phyloP scores from a whole-genome alignment of 2,888 invertebrate species.

The Lordiphosa fenestrarum region DNA sequence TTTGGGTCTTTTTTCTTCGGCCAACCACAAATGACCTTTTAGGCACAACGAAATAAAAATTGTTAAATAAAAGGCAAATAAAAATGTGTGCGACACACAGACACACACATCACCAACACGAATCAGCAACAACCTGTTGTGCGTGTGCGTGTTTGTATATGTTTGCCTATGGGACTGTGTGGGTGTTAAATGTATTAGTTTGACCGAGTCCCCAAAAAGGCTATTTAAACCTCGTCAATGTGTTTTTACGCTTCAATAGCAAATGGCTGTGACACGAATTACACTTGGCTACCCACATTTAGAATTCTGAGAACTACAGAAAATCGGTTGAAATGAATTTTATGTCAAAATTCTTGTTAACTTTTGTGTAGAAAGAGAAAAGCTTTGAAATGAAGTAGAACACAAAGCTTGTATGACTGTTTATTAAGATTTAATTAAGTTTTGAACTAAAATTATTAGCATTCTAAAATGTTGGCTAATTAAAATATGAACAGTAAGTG shows the following conservation, averaged over 20 bases:
- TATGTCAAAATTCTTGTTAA: no score
- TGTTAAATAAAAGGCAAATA: constrained; percentile 71
- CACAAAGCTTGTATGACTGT: no score
- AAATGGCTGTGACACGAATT: constrained; percentile 17
- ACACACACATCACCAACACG: constrained; percentile 31
- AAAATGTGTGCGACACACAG: constrained; percentile 60
- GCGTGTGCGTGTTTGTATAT: constrained; percentile 17
- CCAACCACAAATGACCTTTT: constrained; percentile 68
- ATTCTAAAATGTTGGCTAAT: no score
- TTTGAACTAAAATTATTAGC: no score
- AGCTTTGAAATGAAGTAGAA: no score
- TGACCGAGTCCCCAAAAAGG: constrained; percentile 37
- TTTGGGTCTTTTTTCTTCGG: constrained; percentile 28
- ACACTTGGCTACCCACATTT: constrained; percentile 27
- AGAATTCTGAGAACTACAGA: constrained; percentile 8
- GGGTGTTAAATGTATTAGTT: constrained; percentile 62
- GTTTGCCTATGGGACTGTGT: not conserved
- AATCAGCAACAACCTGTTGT: constrained; percentile 60
- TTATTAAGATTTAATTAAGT: no score
- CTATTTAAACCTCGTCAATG: constrained; percentile 68
- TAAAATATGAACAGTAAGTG: accelerated
- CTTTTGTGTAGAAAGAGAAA: no score
- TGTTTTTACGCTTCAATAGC: constrained; percentile 57
- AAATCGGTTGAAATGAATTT: constrained; percentile 1
- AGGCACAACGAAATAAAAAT: constrained; percentile 65